These are phyloP conservation scores for Zhuqinia jingwanae DNA, from an alignment of 2,888 invertebrate genomes.

Conservation along the genomic window DNA sequence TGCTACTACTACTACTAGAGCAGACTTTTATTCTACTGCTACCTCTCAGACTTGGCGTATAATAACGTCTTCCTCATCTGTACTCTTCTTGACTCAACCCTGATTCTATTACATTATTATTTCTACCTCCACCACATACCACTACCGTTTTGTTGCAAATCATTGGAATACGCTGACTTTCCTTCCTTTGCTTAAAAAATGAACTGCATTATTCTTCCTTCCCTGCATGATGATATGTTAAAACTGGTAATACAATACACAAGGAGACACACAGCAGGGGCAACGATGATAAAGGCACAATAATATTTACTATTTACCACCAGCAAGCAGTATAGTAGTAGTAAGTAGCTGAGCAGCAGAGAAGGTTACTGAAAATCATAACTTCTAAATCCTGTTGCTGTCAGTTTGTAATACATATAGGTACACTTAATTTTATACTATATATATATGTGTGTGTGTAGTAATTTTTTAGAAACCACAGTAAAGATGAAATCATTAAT, in stretches of 20 bases:
- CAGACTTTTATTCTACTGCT: not conserved
- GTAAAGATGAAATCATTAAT: not conserved
- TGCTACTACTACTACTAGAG: too few species aligned
- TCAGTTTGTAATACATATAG: not conserved
- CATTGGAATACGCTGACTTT: not conserved
- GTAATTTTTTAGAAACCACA: not conserved
- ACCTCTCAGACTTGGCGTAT: not conserved
- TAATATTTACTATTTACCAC: too few species aligned
- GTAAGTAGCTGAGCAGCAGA: too few species aligned
- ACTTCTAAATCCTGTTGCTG: slow-evolving; percentile 35
- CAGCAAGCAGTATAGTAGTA: too few species aligned
- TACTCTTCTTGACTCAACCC: not conserved
- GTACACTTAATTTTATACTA: not conserved
- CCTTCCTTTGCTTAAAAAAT: not conserved
- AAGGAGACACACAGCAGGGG: not conserved
- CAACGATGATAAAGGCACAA: too few species aligned
- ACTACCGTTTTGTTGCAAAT: not conserved
- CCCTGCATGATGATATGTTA: slow-evolving; percentile 1
- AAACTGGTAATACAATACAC: not conserved
- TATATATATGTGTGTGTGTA: not conserved
- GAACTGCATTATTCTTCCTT: slow-evolving; percentile 30
- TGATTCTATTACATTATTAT: not conserved
- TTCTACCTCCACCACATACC: not conserved
- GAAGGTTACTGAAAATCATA: not conserved
- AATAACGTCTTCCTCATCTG: not conserved